phyloP scores from a whole-genome alignment of 2,888 invertebrate species.

The Aleiodes leptofemur region DNA sequence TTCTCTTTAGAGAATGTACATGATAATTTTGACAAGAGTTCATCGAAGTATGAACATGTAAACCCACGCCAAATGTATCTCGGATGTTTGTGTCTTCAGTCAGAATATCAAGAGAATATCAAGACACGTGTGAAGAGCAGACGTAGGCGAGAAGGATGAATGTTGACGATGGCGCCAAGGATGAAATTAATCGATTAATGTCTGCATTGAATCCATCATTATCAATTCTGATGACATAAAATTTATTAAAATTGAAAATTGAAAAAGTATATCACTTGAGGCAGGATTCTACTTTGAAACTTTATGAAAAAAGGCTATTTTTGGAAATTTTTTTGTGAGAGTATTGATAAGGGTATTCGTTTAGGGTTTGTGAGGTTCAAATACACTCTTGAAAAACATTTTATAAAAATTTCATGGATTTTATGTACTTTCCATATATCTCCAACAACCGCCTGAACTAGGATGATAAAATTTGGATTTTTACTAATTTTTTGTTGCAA shows the following conservation, averaged over 20 bases:
- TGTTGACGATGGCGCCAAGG: conserved; percentile 45
- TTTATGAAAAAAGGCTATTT: too few species aligned
- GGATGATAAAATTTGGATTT: too few species aligned
- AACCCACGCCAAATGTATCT: conserved; percentile 43
- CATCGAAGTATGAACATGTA: conserved; percentile 15
- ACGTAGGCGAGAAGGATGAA: conserved; percentile 40
- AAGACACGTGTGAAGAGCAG: conserved; percentile 30
- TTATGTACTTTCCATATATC: too few species aligned
- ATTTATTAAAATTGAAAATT: not conserved
- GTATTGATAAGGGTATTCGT: too few species aligned
- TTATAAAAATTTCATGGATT: too few species aligned
- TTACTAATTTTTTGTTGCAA: too few species aligned
- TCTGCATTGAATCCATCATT: conserved; percentile 24
- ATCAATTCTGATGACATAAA: conserved; percentile 9
- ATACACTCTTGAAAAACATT: too few species aligned
- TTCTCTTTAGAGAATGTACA: not conserved
- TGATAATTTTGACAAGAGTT: not conserved
- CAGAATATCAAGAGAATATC: conserved; percentile 37
- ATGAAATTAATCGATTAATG: conserved; percentile 23
- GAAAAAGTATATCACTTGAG: too few species aligned
- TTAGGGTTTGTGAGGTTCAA: too few species aligned
- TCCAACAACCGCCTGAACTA: too few species aligned
- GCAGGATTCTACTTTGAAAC: too few species aligned
- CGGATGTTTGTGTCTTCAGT: conserved; percentile 29
- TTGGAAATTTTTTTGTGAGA: too few species aligned